Conservation (phyloP, 1,140 invertebrate genomes). For the Drosophila orena region DNA sequence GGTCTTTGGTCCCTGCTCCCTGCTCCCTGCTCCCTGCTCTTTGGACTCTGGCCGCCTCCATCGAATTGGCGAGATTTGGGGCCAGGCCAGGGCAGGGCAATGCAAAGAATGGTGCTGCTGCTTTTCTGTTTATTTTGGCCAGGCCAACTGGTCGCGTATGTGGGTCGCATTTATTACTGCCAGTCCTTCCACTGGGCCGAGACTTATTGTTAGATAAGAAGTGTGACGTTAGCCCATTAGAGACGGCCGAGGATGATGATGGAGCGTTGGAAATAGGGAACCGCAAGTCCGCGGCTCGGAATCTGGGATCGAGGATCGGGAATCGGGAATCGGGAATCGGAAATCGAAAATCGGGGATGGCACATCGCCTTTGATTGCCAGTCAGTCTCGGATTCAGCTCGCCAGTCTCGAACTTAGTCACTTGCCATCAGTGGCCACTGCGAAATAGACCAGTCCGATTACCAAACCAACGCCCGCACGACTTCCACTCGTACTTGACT, state of each 20-base stretch:
- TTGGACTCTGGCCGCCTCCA: constrained; percentile 2
- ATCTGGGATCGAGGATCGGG: constrained; percentile 19
- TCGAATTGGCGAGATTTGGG: constrained; percentile 30
- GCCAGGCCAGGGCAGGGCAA: constrained; percentile 40
- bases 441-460: constrained; percentile 40
- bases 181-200: constrained; percentile 37
- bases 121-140: constrained; percentile 59
- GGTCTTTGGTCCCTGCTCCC: constrained; percentile 23
- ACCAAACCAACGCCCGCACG: constrained; percentile 74
- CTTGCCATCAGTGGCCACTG: constrained; percentile 55
- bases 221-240: constrained; percentile 80
- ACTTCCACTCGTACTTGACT: constrained; percentile 62
- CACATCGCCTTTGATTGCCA: constrained; percentile 66
- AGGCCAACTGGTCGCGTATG: constrained; percentile 76
- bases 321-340: constrained; percentile 35
- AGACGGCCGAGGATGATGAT: constrained; percentile 49
- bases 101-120: constrained; percentile 53
- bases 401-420: constrained; percentile 43
- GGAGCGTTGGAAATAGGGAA: constrained; percentile 30
- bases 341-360: constrained; percentile 40
- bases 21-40: not conserved
- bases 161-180: constrained; percentile 75
- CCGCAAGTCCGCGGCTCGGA: constrained; percentile 21
- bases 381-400: constrained; percentile 59
- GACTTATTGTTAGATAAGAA: constrained; percentile 53